Conservation (phyloP, 2,888 invertebrate genomes). For the Parascotia fuliginaria region DNA sequence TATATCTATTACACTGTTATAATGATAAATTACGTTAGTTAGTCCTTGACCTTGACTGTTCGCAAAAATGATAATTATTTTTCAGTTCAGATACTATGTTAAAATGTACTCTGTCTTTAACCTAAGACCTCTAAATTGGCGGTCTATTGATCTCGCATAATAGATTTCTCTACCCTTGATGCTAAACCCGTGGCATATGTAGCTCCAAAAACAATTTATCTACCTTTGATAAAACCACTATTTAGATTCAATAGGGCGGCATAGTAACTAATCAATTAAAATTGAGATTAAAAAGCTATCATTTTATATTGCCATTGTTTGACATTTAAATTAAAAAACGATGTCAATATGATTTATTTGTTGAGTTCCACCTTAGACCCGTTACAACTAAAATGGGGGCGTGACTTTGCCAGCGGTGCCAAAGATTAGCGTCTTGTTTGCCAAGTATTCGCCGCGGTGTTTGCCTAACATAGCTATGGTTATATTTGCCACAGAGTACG, state of each 20-base stretch:
- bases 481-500: slow-evolving; percentile 13
- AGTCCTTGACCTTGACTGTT: neutral
- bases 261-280: too few relatives aligned
- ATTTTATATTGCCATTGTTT: slow-evolving; percentile 2
- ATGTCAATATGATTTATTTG: slow-evolving; percentile 32
- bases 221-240: too few relatives aligned
- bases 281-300: slow-evolving; percentile 5
- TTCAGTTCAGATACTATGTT: neutral
- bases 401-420: slow-evolving; percentile 60
- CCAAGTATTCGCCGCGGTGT: slow-evolving; percentile 59
- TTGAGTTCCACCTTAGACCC: slow-evolving; percentile 47
- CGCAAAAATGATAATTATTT: neutral
- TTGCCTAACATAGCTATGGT: slow-evolving; percentile 45
- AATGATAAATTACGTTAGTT: neutral
- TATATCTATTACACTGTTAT: neutral
- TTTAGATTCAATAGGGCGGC: too few relatives aligned
- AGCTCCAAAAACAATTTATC: too few relatives aligned
- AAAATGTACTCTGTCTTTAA: neutral
- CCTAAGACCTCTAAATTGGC: neutral
- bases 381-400: slow-evolving; percentile 56
- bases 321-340: slow-evolving; percentile 14
- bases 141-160: neutral
- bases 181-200: neutral
- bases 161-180: neutral
- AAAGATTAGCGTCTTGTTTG: slow-evolving; percentile 58